Evolutionary conservation across 1,140 invertebrate genomes (phyloP).

Genomic region (Palaemon carinicauda): DNA sequence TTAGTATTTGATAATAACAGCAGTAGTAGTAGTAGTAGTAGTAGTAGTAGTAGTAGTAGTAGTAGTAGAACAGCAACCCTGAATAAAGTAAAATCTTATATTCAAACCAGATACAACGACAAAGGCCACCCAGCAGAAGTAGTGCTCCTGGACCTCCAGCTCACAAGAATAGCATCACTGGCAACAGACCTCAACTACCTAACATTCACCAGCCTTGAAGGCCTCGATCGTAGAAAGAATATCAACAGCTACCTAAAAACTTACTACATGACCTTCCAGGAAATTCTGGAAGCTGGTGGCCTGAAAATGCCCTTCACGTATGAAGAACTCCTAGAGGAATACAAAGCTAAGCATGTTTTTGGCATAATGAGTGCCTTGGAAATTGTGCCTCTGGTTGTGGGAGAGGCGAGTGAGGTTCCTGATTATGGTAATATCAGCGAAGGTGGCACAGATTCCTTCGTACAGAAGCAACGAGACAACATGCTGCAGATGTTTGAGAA

Average conservation of each 20-base stretch:
- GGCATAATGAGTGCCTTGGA: neutral
- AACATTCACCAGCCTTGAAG: neutral
- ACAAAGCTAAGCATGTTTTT: neutral
- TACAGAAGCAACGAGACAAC: too few relatives aligned
- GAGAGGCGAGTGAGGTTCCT: too few relatives aligned
- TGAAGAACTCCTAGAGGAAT: neutral
- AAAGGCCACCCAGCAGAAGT: neutral
- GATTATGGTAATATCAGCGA: too few relatives aligned
- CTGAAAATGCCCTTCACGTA: neutral
- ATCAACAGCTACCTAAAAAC: neutral
- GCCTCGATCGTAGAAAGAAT: neutral
- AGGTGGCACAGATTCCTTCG: too few relatives aligned
- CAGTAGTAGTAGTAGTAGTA: too few relatives aligned
- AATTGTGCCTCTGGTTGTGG: too few relatives aligned
- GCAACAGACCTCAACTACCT: conserved; percentile 22
- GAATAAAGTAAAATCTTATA: too few relatives aligned
- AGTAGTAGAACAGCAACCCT: too few relatives aligned
- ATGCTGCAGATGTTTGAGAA: too few relatives aligned
- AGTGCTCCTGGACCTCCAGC: conserved; percentile 9
- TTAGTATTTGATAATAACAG: too few relatives aligned
- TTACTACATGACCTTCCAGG: neutral
- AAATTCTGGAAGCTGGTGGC: neutral
- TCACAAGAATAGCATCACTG: neutral
- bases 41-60: too few relatives aligned
- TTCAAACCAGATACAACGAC: conserved; percentile 7